Evolutionary conservation across 2,888 invertebrate species (phyloP).

Genomic region (Lasioglossum figueresi): DNA sequence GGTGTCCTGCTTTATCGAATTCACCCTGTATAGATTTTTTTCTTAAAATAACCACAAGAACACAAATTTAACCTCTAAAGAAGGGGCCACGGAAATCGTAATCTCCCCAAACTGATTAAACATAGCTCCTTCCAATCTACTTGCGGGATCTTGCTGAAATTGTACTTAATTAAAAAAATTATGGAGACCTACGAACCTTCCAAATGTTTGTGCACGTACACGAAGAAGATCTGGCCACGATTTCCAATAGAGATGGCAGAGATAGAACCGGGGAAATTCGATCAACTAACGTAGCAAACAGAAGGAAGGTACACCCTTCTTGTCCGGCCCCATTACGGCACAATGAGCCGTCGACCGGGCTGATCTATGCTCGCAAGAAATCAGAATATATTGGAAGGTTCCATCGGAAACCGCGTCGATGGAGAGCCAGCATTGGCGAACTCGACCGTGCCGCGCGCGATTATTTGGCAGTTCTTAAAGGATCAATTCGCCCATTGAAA

Average conservation of each 20-base stretch:
- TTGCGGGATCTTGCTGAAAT: too few species aligned
- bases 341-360: neutral
- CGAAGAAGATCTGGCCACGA: neutral
- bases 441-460: neutral
- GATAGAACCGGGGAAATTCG: neutral
- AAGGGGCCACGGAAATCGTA: too few species aligned
- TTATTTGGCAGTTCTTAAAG: constrained; percentile 16
- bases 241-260: neutral
- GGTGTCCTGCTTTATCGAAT: too few species aligned
- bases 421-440: neutral
- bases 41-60: too few species aligned
- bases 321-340: neutral
- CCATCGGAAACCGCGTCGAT: neutral
- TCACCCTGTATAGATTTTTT: too few species aligned
- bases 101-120: too few species aligned
- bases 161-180: neutral
- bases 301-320: neutral
- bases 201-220: neutral
- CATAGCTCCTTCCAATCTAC: too few species aligned
- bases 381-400: constrained; percentile 10
- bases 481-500: constrained; percentile 22
- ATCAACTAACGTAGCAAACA: neutral
- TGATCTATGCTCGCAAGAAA: constrained; percentile 1
- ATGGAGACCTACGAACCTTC: neutral
- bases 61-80: too few species aligned